phyloP scores from a whole-genome alignment of 1,140 invertebrate genomes.

The Temnothorax nylanderi region DNA sequence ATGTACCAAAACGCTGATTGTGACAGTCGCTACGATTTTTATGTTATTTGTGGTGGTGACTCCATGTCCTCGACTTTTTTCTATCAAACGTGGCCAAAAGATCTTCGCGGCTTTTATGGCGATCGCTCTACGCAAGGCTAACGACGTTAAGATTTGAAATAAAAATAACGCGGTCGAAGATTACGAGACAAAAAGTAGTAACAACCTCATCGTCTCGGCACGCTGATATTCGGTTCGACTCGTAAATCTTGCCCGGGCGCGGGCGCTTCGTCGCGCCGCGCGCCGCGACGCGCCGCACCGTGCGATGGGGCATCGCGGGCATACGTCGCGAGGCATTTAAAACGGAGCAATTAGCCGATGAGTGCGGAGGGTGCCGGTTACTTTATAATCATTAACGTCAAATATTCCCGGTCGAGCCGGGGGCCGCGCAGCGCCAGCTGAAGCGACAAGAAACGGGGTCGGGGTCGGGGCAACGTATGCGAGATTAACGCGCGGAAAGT shows the following conservation, averaged over 20 bases:
- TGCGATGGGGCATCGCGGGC: slow-evolving; percentile 4
- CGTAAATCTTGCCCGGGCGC: slow-evolving; percentile 28
- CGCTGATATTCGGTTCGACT: slow-evolving; percentile 20
- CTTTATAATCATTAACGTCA: slow-evolving; percentile 58
- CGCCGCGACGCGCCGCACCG: background rate
- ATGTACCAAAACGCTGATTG: background rate
- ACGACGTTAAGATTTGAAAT: slow-evolving; percentile 2
- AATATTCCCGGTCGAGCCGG: slow-evolving; percentile 1
- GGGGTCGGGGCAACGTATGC: background rate
- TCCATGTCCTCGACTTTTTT: background rate
- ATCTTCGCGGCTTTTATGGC: background rate
- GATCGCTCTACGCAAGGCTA: background rate
- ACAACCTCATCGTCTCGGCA: slow-evolving; percentile 11
- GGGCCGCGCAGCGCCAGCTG: background rate
- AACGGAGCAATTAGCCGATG: slow-evolving; percentile 55
- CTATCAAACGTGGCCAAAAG: background rate
- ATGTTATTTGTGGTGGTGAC: background rate
- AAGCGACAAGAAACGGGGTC: slow-evolving; percentile 32
- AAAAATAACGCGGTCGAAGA: slow-evolving; percentile 33
- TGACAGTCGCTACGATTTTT: background rate
- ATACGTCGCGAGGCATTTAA: slow-evolving; percentile 33
- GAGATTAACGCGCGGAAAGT: slow-evolving; percentile 49
- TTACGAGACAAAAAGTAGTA: slow-evolving; percentile 21
- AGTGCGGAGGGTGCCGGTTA: slow-evolving; percentile 27
- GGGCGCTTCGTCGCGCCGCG: background rate